These are phyloP conservation scores for Cynocephalus volans DNA, from an alignment of 2,113 vertebrate species.

Conservation along the genomic window DNA sequence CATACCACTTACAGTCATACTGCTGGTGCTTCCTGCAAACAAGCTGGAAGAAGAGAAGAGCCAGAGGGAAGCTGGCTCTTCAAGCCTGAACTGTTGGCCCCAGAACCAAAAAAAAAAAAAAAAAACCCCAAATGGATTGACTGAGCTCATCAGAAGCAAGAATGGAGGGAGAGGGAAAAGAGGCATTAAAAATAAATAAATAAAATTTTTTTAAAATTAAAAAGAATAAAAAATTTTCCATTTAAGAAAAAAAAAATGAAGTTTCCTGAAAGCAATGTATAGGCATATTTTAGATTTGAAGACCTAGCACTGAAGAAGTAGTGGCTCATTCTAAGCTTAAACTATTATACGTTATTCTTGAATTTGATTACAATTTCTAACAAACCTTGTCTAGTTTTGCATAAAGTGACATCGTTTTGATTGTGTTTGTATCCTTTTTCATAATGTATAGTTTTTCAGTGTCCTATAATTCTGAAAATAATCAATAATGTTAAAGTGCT, in stretches of 20 bases:
- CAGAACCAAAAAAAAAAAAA: not conserved
- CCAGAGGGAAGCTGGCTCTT: not conserved
- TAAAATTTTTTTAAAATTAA: too few species aligned
- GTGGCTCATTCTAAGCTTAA: not conserved
- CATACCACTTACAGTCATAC: constrained; percentile 99
- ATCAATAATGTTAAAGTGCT: not conserved
- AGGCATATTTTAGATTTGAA: not conserved
- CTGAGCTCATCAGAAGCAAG: not conserved
- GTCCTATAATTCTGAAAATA: not conserved
- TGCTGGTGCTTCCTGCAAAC: constrained; percentile 95
- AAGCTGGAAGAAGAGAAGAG: not conserved
- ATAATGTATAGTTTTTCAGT: not conserved
- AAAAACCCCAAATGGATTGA: not conserved
- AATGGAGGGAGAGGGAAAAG: too few species aligned
- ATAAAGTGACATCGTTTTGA: not conserved
- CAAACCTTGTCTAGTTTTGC: not conserved
- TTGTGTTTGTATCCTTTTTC: not conserved
- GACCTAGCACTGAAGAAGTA: not conserved
- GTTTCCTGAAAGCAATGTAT: not conserved
- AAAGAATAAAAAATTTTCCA: too few species aligned
- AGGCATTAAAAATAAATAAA: too few species aligned
- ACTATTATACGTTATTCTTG: not conserved
- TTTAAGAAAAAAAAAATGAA: too few species aligned
- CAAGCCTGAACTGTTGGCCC: not conserved
- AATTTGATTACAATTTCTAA: not conserved